These are phyloP conservation scores for Sitobion miscanthi DNA, from an alignment of 1,140 invertebrate genomes.

Conservation along the genomic window DNA sequence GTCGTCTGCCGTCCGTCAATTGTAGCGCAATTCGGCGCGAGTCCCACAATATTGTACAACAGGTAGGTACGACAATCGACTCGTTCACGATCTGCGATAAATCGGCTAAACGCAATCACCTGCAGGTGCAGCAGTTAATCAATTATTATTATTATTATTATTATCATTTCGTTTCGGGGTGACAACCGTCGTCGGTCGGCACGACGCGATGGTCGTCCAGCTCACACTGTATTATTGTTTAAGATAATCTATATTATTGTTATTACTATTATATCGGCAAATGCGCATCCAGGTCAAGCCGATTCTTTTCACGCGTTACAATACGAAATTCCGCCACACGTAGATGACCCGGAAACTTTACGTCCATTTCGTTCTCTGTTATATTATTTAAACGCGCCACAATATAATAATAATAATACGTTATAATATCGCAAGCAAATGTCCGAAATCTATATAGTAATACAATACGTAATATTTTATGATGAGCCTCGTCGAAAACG, in stretches of 20 bases:
- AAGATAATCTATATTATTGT: background rate
- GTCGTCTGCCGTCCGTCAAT: background rate
- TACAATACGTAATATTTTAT: background rate
- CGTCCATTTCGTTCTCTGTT: background rate
- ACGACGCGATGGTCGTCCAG: background rate
- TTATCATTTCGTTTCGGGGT: conserved; percentile 4
- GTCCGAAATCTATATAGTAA: background rate
- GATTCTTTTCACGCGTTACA: conserved; percentile 25
- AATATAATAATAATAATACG: background rate
- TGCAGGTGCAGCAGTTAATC: background rate
- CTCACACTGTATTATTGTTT: background rate
- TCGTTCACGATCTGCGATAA: background rate
- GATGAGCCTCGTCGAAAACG: background rate
- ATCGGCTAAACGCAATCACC: background rate
- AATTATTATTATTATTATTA: background rate
- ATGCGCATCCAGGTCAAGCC: conserved; percentile 20
- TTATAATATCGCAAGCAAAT: background rate
- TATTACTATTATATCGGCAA: background rate
- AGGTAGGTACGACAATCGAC: background rate
- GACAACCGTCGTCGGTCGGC: background rate
- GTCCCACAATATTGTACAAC: background rate
- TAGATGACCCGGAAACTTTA: conserved; percentile 13
- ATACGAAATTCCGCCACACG: background rate
- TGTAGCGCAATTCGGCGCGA: background rate
- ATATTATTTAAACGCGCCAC: background rate